Conservation (phyloP, 2,113 vertebrate genomes). For the Microcebus murinus region DNA sequence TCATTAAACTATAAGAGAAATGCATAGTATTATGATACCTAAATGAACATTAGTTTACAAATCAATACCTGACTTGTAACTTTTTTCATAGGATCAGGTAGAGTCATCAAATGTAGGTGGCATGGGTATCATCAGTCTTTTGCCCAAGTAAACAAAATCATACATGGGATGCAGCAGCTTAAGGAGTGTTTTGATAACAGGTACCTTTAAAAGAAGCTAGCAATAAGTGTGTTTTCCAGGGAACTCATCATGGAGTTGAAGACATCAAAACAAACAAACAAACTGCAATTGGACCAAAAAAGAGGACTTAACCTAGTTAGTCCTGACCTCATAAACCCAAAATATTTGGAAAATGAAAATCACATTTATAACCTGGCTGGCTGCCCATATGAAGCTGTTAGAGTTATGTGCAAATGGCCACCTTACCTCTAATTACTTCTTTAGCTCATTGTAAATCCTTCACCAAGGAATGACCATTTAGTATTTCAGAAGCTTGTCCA, state of each 20-base stretch:
- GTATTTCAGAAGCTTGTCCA: not conserved
- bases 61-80: not conserved
- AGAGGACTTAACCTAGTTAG: not conserved
- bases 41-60: not conserved
- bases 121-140: not conserved
- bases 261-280: not conserved
- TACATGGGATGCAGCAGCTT: fast-evolving
- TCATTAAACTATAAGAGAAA: not conserved
- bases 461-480: not conserved
- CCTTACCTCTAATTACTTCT: not conserved
- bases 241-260: not conserved
- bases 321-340: not conserved
- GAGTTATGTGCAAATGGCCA: fast-evolving
- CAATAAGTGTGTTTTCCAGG: not conserved
- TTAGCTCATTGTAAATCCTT: not conserved
- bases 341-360: not conserved
- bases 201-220: not conserved
- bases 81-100: not conserved
- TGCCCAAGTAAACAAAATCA: not conserved
- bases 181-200: not conserved
- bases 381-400: not conserved
- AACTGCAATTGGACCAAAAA: not conserved
- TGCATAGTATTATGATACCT: not conserved
- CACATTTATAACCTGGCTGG: not conserved
- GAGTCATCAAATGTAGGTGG: no score